These are phyloP conservation scores for Lerema accius DNA, from an alignment of 1,140 invertebrate genomes.

Conservation along the genomic window DNA sequence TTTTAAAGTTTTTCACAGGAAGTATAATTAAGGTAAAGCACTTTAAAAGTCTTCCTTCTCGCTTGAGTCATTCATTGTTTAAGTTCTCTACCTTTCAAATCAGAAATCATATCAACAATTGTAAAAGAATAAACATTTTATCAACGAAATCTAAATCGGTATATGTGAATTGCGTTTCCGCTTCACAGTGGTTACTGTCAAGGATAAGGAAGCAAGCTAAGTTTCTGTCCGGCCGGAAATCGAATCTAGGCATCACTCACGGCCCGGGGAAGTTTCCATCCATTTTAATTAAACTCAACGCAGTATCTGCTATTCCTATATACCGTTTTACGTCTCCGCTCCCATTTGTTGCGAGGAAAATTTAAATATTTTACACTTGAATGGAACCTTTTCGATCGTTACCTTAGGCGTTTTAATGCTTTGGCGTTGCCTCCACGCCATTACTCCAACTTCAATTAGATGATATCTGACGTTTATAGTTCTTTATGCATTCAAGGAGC, in stretches of 20 bases:
- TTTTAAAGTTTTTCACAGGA: no score
- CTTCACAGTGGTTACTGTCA: slow-evolving; percentile 1
- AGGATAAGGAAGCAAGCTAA: slow-evolving; percentile 17
- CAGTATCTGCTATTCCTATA: slow-evolving; percentile 39
- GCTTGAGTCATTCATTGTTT: no score
- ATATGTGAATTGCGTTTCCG: neutral
- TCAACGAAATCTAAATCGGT: neutral
- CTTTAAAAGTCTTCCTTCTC: no score
- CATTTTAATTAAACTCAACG: slow-evolving; percentile 61
- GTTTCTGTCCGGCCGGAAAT: slow-evolving; percentile 32
- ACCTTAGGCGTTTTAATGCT: slow-evolving; percentile 74
- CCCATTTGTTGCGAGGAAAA: slow-evolving; percentile 65
- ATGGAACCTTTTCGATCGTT: slow-evolving; percentile 65
- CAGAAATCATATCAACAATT: no score
- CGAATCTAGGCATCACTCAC: slow-evolving; percentile 43
- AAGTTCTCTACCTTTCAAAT: no score
- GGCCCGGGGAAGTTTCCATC: slow-evolving; percentile 32
- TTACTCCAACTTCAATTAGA: slow-evolving; percentile 79
- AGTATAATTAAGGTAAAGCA: no score
- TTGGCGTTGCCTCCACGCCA: slow-evolving; percentile 48
- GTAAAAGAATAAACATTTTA: neutral
- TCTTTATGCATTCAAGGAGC: slow-evolving; percentile 78
- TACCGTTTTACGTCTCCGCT: slow-evolving; percentile 48
- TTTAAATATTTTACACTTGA: slow-evolving; percentile 77
- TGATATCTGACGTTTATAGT: slow-evolving; percentile 81